Percentiles rank a stretch among this genome's conserved stretches.
phyloP scores from a whole-genome alignment of 2,888 invertebrate species.

The Ichneumoninae sp. region DNA sequence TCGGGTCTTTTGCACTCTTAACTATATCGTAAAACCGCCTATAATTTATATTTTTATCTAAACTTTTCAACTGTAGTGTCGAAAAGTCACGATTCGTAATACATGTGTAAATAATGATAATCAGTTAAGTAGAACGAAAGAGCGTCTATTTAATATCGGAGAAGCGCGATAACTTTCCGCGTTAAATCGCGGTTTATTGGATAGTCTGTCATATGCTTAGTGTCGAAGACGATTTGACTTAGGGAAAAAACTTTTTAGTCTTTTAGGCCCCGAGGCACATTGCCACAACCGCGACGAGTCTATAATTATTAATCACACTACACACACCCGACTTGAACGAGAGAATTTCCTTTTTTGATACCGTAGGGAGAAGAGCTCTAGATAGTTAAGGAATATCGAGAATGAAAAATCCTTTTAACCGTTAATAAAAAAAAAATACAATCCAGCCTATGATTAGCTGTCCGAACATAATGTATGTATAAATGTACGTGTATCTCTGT shows the following conservation, averaged over 20 bases:
- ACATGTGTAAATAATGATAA: conserved; percentile 66
- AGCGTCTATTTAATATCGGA: not conserved
- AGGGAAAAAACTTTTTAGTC: conserved; percentile 26
- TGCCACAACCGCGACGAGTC: conserved; percentile 31
- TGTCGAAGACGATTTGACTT: conserved; percentile 21
- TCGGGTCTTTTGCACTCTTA: conserved; percentile 35
- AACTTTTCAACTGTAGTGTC: not conserved
- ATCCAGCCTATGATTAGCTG: conserved; percentile 71
- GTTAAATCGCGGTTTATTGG: conserved; percentile 21
- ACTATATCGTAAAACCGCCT: not conserved
- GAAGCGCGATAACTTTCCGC: not conserved
- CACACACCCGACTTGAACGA: conserved; percentile 38
- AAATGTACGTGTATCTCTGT: conserved; percentile 77
- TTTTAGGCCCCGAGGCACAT: conserved; percentile 23
- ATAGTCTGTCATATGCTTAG: conserved; percentile 21
- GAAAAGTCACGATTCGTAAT: conserved; percentile 51
- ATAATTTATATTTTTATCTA: conserved; percentile 18
- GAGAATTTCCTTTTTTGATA: conserved; percentile 69
- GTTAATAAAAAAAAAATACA: conserved; percentile 50
- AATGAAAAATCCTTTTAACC: conserved; percentile 49
- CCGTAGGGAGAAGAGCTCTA: conserved; percentile 65
- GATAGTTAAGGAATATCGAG: conserved; percentile 61
- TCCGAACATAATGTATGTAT: conserved; percentile 73
- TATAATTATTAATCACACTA: conserved; percentile 26
- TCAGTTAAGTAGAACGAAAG: conserved; percentile 40